Evolutionary conservation across 2,113 vertebrate genomes (phyloP).

Genomic region (Eptesicus fuscus): DNA sequence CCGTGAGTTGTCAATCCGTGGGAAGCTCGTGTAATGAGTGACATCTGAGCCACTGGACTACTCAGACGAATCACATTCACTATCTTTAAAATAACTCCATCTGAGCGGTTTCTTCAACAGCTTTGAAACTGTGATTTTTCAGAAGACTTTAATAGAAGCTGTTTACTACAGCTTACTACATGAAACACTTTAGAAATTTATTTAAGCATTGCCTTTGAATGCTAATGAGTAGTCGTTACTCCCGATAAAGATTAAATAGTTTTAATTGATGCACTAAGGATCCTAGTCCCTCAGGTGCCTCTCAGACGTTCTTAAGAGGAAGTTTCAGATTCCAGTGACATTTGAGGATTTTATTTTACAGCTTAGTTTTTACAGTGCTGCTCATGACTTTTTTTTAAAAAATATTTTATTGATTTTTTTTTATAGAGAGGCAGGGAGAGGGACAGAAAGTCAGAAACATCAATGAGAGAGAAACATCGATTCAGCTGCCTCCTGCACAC

Average conservation of each 20-base stretch:
- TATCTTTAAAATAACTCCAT: constrained; percentile 28
- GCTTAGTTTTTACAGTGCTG: constrained; percentile 59
- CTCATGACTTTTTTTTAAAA: constrained; percentile 56
- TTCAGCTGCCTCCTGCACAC: too few relatives aligned
- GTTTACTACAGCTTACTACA: neutral
- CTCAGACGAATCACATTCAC: neutral
- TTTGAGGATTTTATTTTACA: constrained; percentile 23
- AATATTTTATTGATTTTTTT: too few relatives aligned
- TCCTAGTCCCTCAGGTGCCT: neutral
- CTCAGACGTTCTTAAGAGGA: neutral
- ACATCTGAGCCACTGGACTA: neutral
- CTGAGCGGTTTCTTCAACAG: neutral
- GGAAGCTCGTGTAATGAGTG: neutral
- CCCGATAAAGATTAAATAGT: neutral
- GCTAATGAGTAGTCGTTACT: neutral
- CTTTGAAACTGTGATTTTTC: constrained; percentile 30
- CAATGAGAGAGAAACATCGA: too few relatives aligned
- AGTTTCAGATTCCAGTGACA: neutral
- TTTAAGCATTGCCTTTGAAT: neutral
- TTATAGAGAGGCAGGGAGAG: too few relatives aligned
- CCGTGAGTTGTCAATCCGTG: neutral
- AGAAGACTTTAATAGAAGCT: neutral
- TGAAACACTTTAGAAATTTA: neutral
- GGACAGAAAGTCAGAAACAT: too few relatives aligned
- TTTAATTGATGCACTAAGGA: neutral